These are phyloP conservation scores for Trachelus iudaicus DNA, from an alignment of 2,888 invertebrate genomes.

Conservation along the genomic window DNA sequence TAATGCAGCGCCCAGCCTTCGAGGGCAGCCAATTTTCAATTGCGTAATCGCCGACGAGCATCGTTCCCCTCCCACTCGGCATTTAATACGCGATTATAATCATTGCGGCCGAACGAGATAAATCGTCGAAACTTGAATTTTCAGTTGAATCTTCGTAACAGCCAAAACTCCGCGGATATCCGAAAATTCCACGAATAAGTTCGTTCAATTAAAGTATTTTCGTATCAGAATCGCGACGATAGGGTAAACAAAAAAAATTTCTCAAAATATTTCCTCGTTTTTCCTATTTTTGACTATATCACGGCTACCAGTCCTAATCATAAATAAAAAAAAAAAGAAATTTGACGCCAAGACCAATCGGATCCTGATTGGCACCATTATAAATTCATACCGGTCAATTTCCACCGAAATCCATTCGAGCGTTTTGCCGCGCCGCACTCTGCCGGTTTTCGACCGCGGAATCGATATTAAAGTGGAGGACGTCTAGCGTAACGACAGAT, in stretches of 20 bases:
- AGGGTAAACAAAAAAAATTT: background rate
- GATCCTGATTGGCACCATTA: slow-evolving; percentile 35
- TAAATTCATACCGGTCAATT: slow-evolving; percentile 54
- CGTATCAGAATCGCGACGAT: too few species aligned
- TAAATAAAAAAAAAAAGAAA: too few species aligned
- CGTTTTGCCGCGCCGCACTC: slow-evolving; percentile 28
- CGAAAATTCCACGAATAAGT: too few species aligned
- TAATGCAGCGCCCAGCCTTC: background rate
- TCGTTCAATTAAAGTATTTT: too few species aligned
- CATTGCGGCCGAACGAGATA: too few species aligned
- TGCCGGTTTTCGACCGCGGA: slow-evolving; percentile 32
- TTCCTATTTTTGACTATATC: too few species aligned
- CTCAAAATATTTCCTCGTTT: background rate
- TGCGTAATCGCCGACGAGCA: slow-evolving; percentile 11
- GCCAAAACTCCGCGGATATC: slow-evolving; percentile 14
- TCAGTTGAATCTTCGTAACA: background rate
- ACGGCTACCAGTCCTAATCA: too few species aligned
- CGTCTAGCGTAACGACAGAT: slow-evolving; percentile 20
- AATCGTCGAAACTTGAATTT: too few species aligned
- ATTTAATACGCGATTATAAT: slow-evolving; percentile 30
- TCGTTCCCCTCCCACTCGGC: slow-evolving; percentile 24
- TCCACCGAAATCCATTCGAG: slow-evolving; percentile 54
- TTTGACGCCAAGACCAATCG: too few species aligned
- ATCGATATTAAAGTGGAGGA: slow-evolving; percentile 47
- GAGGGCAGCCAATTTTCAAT: slow-evolving; percentile 5